These are phyloP conservation scores for Saguinus imperator DNA, from an alignment of 2,113 vertebrate genomes.

Conservation along the genomic window DNA sequence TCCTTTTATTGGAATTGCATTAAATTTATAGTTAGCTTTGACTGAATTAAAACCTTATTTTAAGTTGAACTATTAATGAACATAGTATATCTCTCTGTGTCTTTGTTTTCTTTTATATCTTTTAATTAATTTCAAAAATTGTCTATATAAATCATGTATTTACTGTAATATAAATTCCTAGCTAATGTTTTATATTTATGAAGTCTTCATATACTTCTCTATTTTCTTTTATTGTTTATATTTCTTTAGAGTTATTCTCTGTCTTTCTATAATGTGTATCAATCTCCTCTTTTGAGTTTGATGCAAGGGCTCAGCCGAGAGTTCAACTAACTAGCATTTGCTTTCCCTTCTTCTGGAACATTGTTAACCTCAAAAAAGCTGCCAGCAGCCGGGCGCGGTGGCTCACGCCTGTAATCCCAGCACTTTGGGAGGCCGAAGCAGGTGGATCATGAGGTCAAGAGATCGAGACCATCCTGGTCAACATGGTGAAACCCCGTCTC, in stretches of 20 bases:
- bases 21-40: neutral
- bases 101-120: neutral
- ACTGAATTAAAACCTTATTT: neutral
- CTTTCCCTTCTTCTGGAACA: neutral
- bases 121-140: slow-evolving; percentile 1
- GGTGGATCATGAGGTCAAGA: too few relatives aligned
- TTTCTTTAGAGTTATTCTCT: neutral
- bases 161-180: neutral
- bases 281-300: neutral
- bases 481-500: too few relatives aligned
- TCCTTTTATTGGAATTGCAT: neutral
- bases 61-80: neutral
- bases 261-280: neutral
- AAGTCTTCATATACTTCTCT: neutral
- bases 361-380: neutral
- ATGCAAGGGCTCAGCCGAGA: neutral
- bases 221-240: neutral
- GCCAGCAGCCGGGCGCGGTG: neutral
- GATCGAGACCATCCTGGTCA: too few relatives aligned
- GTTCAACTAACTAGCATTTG: neutral
- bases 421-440: too few relatives aligned
- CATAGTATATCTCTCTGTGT: neutral
- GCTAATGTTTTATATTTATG: neutral
- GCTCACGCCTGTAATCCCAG: too few relatives aligned
- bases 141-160: neutral